Evolutionary conservation across 2,113 vertebrate genomes (phyloP).

Genomic region (Psephotus haematonotus): DNA sequence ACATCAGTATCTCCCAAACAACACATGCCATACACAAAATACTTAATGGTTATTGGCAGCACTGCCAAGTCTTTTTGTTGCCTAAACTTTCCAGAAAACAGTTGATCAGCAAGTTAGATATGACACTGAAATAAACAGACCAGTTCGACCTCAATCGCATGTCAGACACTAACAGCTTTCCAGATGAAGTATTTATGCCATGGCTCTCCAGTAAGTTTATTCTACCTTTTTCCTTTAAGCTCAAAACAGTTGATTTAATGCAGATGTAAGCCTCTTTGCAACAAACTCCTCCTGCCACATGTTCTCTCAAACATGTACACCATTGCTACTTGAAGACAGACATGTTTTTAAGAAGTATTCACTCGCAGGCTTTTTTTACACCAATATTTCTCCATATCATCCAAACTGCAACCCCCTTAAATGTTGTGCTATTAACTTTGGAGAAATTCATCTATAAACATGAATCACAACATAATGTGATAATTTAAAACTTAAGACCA

Average conservation of each 20-base stretch:
- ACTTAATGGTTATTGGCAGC: background rate
- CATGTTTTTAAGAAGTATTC: background rate
- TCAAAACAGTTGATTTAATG: background rate
- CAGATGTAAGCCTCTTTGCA: background rate
- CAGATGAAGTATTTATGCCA: background rate
- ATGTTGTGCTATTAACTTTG: background rate
- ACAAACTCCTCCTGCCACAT: background rate
- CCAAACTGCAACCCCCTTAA: background rate
- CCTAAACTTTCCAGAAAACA: background rate
- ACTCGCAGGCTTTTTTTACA: background rate
- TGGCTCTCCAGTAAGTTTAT: background rate
- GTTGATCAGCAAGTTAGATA: background rate
- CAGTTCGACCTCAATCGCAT: background rate
- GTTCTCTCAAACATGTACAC: background rate
- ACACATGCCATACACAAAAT: background rate
- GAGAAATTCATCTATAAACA: background rate
- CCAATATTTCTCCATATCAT: background rate
- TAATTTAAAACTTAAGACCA: background rate
- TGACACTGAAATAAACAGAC: background rate
- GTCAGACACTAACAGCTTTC: background rate
- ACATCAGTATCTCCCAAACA: background rate
- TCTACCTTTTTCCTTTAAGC: background rate
- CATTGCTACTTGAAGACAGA: background rate
- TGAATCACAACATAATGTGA: background rate
- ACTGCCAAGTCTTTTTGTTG: background rate